These are phyloP conservation scores for Acrocephalus arundinaceus DNA, from an alignment of 2,113 vertebrate genomes.

Conservation along the genomic window DNA sequence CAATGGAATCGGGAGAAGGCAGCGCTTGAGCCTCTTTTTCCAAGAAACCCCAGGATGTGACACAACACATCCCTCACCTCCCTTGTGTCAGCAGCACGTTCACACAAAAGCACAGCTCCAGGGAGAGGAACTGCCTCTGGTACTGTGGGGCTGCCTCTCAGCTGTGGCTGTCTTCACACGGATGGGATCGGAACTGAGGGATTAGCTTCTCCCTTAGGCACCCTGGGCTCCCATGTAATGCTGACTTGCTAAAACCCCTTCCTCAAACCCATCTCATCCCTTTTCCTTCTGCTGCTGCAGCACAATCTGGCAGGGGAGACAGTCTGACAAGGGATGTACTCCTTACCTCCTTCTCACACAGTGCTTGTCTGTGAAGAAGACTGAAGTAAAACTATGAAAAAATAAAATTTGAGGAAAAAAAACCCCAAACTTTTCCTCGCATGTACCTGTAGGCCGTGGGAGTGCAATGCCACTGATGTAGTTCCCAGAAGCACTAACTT, in stretches of 20 bases:
- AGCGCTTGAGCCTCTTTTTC: accelerated
- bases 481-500: not conserved
- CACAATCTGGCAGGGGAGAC: not conserved
- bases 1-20: not conserved
- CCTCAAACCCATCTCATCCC: not conserved
- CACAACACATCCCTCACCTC: not conserved
- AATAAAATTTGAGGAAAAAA: not conserved
- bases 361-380: not conserved
- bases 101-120: not conserved
- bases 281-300: not conserved
- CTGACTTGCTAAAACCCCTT: not conserved
- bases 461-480: not conserved
- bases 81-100: not conserved
- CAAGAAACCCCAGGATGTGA: not conserved
- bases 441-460: not conserved
- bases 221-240: accelerated
- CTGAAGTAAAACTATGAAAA: not conserved
- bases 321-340: not conserved
- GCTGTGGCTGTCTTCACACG: not conserved
- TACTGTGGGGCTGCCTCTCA: not conserved
- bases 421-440: not conserved
- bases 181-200: not conserved
- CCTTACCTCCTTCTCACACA: not conserved
- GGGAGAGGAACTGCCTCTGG: not conserved
- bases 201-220: not conserved